Base-by-base conservation (phyloP, 2,888 invertebrate genomes). In the Salpingus planirostris region DNA sequence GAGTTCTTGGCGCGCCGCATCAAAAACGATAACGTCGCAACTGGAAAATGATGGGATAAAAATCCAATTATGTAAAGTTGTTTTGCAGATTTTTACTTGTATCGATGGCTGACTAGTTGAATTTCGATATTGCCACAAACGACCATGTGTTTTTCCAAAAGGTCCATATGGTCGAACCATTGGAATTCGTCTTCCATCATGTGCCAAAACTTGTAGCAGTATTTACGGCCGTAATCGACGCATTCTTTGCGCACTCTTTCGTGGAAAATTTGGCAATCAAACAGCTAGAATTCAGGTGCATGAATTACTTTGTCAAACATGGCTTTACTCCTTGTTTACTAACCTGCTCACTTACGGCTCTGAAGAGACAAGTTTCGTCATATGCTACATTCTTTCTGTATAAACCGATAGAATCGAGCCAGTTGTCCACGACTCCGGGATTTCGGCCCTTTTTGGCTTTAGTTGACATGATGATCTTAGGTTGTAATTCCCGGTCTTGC, bases 371-470 rank as follows among this genome's bases (percentile, higher is more conserved):
- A 38, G 86, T 86, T 29, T 87, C 81, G 69, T 93, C 92, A 54
- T 82, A 78, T 31, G 91, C 88, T 11, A 84, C 81, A 54, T 86
- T 84, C 69, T 93, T 93, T 49, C 91, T 73, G 61, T 84, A 89
- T 55, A 80, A 80, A 22, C 85, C 85, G 59, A 83, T 73, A 44
- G 76, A 74, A 50, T 85, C 85, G 48, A 91, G 65, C 78, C 82
- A 88, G 51, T 80, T 76, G 60, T 90, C 89, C 29, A 75, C 62
- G 2, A 65, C 51, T 13, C 59, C 59, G 2, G 59, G 59, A 47
- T 59, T 62, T 35, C 50, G 49, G 3, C 59, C 58, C 38, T 60
- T 63, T 36, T 53, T 54, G 7, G 44, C 18, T 18, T 18, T 18
- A 6, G 5, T 8, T 8, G 18, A 18, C 18, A 18, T 18, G 5